Conservation (phyloP, 2,888 invertebrate genomes). For the Epistrophella euchroma region DNA sequence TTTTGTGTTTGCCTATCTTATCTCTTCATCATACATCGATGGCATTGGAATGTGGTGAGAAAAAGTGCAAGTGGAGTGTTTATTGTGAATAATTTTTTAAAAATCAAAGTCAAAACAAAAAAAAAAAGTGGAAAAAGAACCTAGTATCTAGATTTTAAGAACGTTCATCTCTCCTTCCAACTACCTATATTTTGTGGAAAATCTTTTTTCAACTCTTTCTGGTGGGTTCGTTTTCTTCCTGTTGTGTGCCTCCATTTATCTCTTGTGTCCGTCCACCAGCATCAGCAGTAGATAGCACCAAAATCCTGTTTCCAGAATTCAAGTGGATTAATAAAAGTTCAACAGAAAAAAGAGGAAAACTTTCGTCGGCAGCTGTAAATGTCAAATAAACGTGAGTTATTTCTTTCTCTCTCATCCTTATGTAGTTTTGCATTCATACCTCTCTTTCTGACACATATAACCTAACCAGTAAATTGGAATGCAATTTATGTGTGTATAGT, state of each 20-base stretch:
- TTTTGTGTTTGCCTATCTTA: slow-evolving; percentile 37
- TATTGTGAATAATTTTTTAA: slow-evolving; percentile 27
- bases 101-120: slow-evolving; percentile 8
- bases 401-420: slow-evolving; percentile 20
- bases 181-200: slow-evolving; percentile 20
- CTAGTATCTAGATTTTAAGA: background rate
- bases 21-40: slow-evolving; percentile 19
- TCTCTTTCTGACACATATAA: slow-evolving; percentile 60
- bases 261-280: background rate
- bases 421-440: slow-evolving; percentile 49
- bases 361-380: slow-evolving; percentile 70
- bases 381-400: slow-evolving; percentile 58
- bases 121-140: slow-evolving; percentile 1
- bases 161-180: background rate
- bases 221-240: slow-evolving; percentile 22
- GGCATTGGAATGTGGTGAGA: slow-evolving; percentile 31
- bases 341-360: slow-evolving; percentile 32
- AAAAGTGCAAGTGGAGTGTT: slow-evolving; percentile 71
- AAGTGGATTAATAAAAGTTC: slow-evolving; percentile 30
- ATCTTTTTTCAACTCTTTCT: slow-evolving; percentile 16
- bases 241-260: background rate
- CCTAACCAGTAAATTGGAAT: background rate
- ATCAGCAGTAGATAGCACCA: background rate
- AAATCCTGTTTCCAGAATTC: slow-evolving; percentile 40
- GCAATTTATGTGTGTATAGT: slow-evolving; percentile 8